A percentile compares a stretch with the other conserved stretches of the same genome.
Conservation (phyloP, 2,888 invertebrate genomes). For the Bellardia bayeri region DNA sequence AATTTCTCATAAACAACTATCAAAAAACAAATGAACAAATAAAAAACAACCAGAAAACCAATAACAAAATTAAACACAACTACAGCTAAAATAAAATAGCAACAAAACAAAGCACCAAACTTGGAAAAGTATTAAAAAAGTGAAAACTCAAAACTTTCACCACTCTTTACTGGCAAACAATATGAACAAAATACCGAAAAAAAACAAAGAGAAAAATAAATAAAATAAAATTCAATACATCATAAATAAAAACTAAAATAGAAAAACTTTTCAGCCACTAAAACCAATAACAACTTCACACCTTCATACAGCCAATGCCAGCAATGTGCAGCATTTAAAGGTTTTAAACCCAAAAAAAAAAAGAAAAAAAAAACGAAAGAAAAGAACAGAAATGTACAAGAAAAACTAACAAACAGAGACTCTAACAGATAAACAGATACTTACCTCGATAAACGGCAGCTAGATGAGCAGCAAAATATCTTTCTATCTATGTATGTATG, state of each 20-base stretch:
- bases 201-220: too few relatives aligned
- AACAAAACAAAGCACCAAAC: background rate
- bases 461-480: constrained; percentile 40
- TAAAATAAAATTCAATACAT: constrained; percentile 51
- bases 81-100: background rate
- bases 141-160: constrained; percentile 5
- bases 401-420: constrained; percentile 3
- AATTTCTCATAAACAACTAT: background rate
- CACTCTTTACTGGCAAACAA: background rate
- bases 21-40: background rate
- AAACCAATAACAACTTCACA: constrained; percentile 70
- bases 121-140: background rate
- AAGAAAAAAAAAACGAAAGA: too few relatives aligned
- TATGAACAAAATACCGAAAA: background rate
- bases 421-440: background rate
- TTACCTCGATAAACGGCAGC: background rate
- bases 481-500: constrained; percentile 3
- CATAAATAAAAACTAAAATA: constrained; percentile 54
- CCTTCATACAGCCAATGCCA: constrained; percentile 31
- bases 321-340: constrained; percentile 7
- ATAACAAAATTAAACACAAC: background rate
- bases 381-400: background rate
- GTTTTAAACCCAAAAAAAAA: background rate
- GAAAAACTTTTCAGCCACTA: constrained; percentile 63
- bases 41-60: background rate